Evolutionary conservation across 2,797 vertebrate genomes (phyloP).

Genomic region (Oreochromis mossambicus): DNA sequence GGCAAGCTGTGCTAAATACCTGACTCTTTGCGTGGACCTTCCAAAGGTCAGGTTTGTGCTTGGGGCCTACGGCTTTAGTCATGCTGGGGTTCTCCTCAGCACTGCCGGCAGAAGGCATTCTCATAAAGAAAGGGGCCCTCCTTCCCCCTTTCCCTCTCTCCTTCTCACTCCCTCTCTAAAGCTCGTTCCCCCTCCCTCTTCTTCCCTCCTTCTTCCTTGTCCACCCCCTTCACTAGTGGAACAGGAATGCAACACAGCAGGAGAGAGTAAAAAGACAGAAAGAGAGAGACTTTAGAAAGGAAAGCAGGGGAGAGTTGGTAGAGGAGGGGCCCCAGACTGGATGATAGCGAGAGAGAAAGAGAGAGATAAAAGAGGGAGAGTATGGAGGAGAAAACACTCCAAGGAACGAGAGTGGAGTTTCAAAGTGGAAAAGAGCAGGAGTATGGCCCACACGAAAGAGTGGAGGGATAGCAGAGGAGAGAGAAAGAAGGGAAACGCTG

Average conservation of each 20-base stretch:
- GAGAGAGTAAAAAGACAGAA: constrained; percentile 66
- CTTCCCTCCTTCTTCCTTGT: constrained; percentile 58
- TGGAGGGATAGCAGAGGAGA: constrained; percentile 42
- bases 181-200: constrained; percentile 70
- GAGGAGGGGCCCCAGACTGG: constrained; percentile 45
- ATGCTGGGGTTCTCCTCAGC: constrained; percentile 78
- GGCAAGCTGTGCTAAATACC: constrained; percentile 82
- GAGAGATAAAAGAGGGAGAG: constrained; percentile 46
- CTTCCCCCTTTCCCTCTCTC: constrained; percentile 62
- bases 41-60: constrained; percentile 75
- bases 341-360: constrained; percentile 21
- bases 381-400: constrained; percentile 18
- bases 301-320: constrained; percentile 51
- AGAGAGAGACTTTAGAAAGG: constrained; percentile 57
- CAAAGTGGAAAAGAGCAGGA: constrained; percentile 46
- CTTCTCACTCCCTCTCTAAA: constrained; percentile 55
- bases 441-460: constrained; percentile 60
- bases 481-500: constrained; percentile 42
- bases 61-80: constrained; percentile 79
- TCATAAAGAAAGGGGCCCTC: constrained; percentile 84
- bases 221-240: constrained; percentile 68
- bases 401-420: constrained; percentile 28
- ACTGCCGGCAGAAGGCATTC: constrained; percentile 78
- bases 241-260: constrained; percentile 76
- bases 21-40: constrained; percentile 76